Evolutionary conservation across 2,113 vertebrate genomes (phyloP).

Genomic region (Typhlomys cinereus): DNA sequence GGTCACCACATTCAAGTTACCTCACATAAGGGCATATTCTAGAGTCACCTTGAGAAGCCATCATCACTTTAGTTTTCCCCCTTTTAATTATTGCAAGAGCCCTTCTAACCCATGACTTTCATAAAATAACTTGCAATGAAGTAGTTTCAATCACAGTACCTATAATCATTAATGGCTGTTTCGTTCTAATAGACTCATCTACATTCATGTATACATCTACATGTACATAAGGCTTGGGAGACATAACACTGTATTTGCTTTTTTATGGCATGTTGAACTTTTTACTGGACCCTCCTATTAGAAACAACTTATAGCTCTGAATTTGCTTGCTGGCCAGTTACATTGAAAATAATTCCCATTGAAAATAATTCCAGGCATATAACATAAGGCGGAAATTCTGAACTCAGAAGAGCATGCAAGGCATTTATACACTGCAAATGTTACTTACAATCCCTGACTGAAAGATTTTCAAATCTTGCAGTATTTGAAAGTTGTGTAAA

Average conservation of each 20-base stretch:
- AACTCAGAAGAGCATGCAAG: not conserved
- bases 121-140: not conserved
- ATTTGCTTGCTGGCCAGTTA: not conserved
- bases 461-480: not conserved
- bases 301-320: not conserved
- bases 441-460: no score
- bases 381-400: not conserved
- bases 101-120: not conserved
- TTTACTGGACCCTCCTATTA: not conserved
- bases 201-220: not conserved
- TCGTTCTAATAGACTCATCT: not conserved
- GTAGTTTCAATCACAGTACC: not conserved
- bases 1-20: not conserved
- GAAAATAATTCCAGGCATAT: not conserved
- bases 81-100: conserved; percentile 30
- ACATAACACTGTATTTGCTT: not conserved
- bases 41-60: not conserved
- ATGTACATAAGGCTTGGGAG: not conserved
- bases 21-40: not conserved
- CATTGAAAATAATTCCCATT: not conserved
- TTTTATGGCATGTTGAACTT: not conserved
- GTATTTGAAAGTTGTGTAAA: no score
- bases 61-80: not conserved
- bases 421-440: not conserved
- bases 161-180: not conserved